These are phyloP conservation scores for Anableps anableps DNA, from an alignment of 2,797 vertebrate genomes.

Conservation along the genomic window DNA sequence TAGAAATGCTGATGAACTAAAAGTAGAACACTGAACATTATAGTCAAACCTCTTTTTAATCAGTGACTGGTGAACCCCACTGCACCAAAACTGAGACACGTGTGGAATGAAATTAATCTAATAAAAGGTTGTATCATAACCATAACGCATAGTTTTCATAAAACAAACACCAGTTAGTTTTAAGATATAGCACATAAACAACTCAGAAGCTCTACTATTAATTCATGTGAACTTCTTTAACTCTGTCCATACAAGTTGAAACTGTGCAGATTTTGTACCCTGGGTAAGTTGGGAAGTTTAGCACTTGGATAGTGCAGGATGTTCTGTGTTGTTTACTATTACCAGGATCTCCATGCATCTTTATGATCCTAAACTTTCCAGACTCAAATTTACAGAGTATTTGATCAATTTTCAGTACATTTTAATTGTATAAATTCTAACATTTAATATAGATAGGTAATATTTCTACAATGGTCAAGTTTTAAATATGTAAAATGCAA, in stretches of 20 bases:
- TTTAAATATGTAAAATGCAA: not conserved
- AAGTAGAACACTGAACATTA: too few relatives aligned
- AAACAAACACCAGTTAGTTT: too few relatives aligned
- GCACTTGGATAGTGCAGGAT: not conserved
- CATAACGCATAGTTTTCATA: too few relatives aligned
- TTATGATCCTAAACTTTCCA: not conserved
- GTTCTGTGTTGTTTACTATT: not conserved
- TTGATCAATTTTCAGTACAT: not conserved
- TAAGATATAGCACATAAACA: not conserved
- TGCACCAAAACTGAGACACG: too few relatives aligned
- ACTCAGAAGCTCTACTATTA: not conserved
- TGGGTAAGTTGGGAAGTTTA: too few relatives aligned
- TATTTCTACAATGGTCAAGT: not conserved
- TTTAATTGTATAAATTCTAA: not conserved
- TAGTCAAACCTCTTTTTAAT: too few relatives aligned
- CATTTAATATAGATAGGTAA: not conserved
- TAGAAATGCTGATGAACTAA: too few relatives aligned
- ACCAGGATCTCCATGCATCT: not conserved
- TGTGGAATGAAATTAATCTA: too few relatives aligned
- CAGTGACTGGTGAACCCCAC: too few relatives aligned
- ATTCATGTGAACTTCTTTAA: not conserved
- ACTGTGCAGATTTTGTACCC: not conserved
- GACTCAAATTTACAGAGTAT: not conserved
- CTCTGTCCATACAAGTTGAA: not conserved
- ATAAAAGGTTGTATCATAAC: too few relatives aligned